These are phyloP conservation scores for Cephus pulcher DNA, from an alignment of 2,888 invertebrate genomes.

Conservation along the genomic window DNA sequence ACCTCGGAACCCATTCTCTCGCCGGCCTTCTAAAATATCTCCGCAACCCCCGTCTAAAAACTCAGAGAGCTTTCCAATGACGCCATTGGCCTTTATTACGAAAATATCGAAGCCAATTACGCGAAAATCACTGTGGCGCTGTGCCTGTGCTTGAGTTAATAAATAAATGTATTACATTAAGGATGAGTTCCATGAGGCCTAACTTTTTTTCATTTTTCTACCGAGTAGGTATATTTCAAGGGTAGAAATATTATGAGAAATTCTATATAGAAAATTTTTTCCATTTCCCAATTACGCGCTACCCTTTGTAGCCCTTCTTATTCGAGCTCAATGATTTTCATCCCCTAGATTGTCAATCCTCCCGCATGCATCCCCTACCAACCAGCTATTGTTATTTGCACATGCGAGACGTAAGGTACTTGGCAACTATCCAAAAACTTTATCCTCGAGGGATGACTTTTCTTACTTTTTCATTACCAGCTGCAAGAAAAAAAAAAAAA, in stretches of 20 bases:
- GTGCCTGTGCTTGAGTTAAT: background rate
- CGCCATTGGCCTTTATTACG: background rate
- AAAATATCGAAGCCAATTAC: background rate
- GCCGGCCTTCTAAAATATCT: background rate
- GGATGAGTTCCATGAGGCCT: background rate
- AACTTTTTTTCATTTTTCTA: background rate
- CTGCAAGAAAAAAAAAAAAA: background rate
- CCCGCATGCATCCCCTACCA: background rate
- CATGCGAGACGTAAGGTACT: background rate
- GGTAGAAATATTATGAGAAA: too few relatives aligned
- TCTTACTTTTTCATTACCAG: background rate
- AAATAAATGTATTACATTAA: background rate
- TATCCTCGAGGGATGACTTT: background rate
- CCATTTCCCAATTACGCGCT: too few relatives aligned
- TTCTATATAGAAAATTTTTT: too few relatives aligned
- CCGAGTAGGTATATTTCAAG: background rate
- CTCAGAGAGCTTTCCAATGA: background rate
- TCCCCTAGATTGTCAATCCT: background rate
- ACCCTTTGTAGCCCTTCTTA: background rate
- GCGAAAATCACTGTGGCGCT: background rate
- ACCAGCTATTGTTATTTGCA: background rate
- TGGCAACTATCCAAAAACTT: background rate
- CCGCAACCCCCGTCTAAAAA: background rate
- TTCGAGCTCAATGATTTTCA: background rate
- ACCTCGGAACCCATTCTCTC: background rate